Evolutionary conservation across 2,888 invertebrate genomes (phyloP).

Genomic region (Drosophila niveifrons): DNA sequence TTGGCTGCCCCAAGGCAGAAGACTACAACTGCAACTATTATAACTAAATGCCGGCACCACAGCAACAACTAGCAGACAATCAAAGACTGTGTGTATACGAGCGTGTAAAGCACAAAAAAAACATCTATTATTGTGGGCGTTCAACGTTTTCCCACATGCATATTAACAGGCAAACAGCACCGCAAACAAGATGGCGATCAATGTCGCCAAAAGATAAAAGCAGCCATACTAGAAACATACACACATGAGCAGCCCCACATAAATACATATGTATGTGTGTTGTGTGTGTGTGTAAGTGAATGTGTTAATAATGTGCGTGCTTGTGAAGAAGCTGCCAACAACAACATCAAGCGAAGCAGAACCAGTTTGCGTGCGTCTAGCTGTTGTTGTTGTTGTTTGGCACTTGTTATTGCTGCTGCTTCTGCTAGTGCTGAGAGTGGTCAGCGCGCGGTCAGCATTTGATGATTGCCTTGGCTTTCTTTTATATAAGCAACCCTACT

Average conservation of each 20-base stretch:
- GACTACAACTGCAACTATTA: slow-evolving; percentile 39
- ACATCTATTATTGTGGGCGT: slow-evolving; percentile 83
- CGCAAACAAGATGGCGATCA: slow-evolving; percentile 30
- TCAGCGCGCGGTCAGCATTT: slow-evolving; percentile 68
- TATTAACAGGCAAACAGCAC: slow-evolving; percentile 77
- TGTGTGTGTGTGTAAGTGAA: background rate
- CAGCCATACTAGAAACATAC: slow-evolving; percentile 42
- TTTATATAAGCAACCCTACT: slow-evolving; percentile 51
- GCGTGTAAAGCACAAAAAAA: slow-evolving; percentile 47
- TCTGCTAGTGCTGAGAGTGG: slow-evolving; percentile 32
- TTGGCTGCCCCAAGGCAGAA: slow-evolving; percentile 22
- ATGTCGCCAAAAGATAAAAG: slow-evolving; percentile 47
- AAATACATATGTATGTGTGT: slow-evolving; percentile 3
- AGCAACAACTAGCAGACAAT: slow-evolving; percentile 41
- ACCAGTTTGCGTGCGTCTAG: slow-evolving; percentile 60
- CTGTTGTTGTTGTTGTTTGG: slow-evolving; percentile 16
- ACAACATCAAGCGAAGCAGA: slow-evolving; percentile 29
- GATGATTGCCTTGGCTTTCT: slow-evolving; percentile 69
- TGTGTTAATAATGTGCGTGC: slow-evolving; percentile 36
- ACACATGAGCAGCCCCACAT: slow-evolving; percentile 24
- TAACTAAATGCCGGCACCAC: slow-evolving; percentile 23
- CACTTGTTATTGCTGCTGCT: slow-evolving; percentile 23
- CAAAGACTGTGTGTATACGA: slow-evolving; percentile 27
- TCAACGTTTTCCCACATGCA: slow-evolving; percentile 84
- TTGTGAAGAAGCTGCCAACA: slow-evolving; percentile 52